These are phyloP conservation scores for Elachura formosa DNA, from an alignment of 2,113 vertebrate genomes.

Conservation along the genomic window DNA sequence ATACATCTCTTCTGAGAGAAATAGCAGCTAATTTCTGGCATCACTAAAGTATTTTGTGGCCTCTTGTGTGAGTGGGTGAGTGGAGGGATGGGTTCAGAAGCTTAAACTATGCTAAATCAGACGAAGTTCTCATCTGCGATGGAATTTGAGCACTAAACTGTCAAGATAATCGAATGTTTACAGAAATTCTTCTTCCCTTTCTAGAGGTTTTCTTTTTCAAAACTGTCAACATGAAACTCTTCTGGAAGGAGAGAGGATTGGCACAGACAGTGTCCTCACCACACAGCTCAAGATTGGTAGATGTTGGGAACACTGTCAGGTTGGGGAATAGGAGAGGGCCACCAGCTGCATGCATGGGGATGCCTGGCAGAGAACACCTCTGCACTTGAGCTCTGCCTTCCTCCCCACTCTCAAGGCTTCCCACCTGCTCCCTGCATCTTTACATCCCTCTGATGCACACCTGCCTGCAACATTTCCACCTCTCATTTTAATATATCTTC, in stretches of 20 bases:
- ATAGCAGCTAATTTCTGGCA: background rate
- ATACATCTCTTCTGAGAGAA: background rate
- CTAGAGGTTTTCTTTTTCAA: background rate
- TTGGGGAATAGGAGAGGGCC: background rate
- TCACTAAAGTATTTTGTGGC: background rate
- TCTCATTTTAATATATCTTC: background rate
- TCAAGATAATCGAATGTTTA: constrained; percentile 41
- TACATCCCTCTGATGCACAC: background rate
- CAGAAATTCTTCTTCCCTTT: background rate
- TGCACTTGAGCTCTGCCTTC: rapidly evolving
- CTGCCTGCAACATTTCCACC: background rate
- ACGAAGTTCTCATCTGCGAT: constrained; percentile 8
- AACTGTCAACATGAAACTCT: background rate
- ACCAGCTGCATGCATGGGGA: background rate
- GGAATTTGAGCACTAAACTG: constrained; percentile 16
- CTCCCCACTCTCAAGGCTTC: background rate
- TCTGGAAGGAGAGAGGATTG: background rate
- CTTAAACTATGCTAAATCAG: constrained; percentile 31
- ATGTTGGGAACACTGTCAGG: rapidly evolving
- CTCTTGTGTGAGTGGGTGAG: background rate
- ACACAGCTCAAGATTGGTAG: background rate
- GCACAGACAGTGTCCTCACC: rapidly evolving
- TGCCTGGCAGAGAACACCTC: background rate
- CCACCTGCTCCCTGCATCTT: background rate
- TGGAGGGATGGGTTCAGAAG: constrained; percentile 1